Evolutionary conservation across 2,113 vertebrate species (phyloP).

Genomic region (Boulengerochromis microlepis): DNA sequence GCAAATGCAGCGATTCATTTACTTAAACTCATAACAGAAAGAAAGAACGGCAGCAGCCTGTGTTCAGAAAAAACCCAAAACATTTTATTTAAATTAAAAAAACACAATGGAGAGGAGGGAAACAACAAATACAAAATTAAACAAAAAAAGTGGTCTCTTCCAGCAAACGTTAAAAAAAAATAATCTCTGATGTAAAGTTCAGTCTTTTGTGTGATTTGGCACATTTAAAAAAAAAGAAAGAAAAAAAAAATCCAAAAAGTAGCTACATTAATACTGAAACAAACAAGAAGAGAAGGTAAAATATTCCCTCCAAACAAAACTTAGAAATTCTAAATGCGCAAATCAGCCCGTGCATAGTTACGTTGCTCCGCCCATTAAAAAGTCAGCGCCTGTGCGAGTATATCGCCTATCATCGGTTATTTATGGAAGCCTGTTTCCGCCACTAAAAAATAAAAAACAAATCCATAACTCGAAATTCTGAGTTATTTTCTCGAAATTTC

Average conservation of each 20-base stretch:
- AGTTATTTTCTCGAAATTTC: not conserved
- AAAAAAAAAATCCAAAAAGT: not conserved
- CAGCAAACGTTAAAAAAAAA: not conserved
- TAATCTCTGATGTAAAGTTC: not conserved
- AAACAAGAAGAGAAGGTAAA: not conserved
- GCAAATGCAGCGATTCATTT: not conserved
- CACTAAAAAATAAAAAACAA: fast-evolving
- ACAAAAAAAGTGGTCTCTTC: not conserved
- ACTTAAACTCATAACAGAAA: not conserved
- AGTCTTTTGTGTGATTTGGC: not conserved
- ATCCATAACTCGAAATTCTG: not conserved
- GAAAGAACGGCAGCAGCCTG: not conserved
- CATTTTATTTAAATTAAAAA: not conserved
- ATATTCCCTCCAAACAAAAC: not conserved
- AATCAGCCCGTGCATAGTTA: not conserved
- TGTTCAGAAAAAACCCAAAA: fast-evolving
- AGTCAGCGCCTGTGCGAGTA: not conserved
- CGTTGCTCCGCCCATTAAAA: not conserved
- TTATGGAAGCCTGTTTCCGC: fast-evolving
- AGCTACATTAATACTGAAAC: not conserved
- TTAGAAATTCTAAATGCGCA: fast-evolving
- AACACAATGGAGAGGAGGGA: fast-evolving
- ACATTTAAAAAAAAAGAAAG: not conserved
- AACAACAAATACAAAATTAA: not conserved
- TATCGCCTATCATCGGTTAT: not conserved